A percentile compares a stretch with the other conserved stretches of the same genome.
These are phyloP conservation scores for Melieria omissa DNA, from an alignment of 2,888 invertebrate species.

Conservation along the genomic window DNA sequence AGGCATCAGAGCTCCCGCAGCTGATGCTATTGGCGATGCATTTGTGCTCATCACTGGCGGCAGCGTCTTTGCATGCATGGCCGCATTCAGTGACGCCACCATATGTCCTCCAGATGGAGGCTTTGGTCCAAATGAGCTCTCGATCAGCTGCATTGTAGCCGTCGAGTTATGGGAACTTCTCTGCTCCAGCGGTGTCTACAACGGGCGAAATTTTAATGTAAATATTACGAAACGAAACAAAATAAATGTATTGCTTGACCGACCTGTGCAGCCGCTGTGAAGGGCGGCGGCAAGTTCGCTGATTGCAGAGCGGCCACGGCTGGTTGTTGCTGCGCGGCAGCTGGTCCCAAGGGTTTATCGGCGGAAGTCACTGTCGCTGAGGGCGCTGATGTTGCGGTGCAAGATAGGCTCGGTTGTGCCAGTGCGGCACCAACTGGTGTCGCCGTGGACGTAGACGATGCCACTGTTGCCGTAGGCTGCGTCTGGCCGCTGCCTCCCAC, in stretches of 20 bases:
- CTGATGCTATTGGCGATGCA: conserved; percentile 20
- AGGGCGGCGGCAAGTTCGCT: conserved; percentile 74
- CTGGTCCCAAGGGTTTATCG: conserved; percentile 30
- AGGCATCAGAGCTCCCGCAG: conserved; percentile 14
- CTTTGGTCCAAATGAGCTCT: conserved; percentile 44
- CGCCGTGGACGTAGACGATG: conserved; percentile 7
- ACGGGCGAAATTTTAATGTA: too few relatives aligned
- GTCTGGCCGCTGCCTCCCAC: conserved; percentile 41
- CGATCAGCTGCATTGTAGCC: conserved; percentile 23
- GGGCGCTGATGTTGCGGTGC: conserved; percentile 22
- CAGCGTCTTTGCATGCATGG: conserved; percentile 17
- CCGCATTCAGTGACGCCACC: conserved; percentile 16
- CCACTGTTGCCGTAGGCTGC: conserved; percentile 33
- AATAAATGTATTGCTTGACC: conserved; percentile 19
- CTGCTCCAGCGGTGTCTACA: conserved; percentile 52
- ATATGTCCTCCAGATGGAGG: conserved; percentile 35
- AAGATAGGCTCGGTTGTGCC: conserved; percentile 22
- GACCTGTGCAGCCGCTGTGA: conserved; percentile 67
- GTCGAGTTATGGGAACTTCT: conserved; percentile 46
- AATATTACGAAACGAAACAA: too few relatives aligned
- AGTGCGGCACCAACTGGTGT: conserved; percentile 35
- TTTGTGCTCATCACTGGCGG: conserved; percentile 36
- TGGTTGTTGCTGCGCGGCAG: conserved; percentile 41
- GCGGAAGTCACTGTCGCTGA: conserved; percentile 15
- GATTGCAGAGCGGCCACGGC: conserved; percentile 77